These are phyloP conservation scores for Phaenicophaeus curvirostris DNA, from an alignment of 2,797 vertebrate genomes.

Conservation along the genomic window DNA sequence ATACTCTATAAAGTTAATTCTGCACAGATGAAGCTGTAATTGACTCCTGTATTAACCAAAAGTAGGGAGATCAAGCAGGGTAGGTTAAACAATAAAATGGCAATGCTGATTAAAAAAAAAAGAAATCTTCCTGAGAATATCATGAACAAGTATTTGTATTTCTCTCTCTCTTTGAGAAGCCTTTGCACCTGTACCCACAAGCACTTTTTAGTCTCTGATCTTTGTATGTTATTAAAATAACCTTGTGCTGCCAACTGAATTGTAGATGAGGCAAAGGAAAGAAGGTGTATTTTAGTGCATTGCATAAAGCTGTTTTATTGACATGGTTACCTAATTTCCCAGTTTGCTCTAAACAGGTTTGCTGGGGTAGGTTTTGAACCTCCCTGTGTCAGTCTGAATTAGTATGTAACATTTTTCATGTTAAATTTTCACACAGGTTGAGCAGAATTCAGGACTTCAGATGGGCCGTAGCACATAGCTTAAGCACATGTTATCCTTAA, in stretches of 20 bases:
- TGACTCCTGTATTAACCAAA: constrained; percentile 76
- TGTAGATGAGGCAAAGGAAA: background rate
- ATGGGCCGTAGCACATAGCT: accelerated
- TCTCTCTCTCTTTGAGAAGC: constrained; percentile 27
- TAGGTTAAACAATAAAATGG: constrained; percentile 67
- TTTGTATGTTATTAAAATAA: constrained; percentile 27
- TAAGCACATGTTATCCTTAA: background rate
- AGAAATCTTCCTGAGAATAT: constrained; percentile 20
- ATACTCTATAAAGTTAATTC: constrained; percentile 80
- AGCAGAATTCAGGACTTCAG: background rate
- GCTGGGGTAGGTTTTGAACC: background rate
- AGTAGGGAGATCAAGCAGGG: constrained; percentile 70
- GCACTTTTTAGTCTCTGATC: constrained; percentile 9
- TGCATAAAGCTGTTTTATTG: background rate
- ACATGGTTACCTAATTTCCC: background rate
- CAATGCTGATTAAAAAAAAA: constrained; percentile 63
- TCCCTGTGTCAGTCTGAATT: background rate
- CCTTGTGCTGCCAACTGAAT: constrained; percentile 3
- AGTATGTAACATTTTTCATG: background rate
- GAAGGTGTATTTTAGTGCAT: background rate
- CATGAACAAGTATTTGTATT: constrained; percentile 29
- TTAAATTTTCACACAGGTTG: background rate
- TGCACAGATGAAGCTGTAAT: constrained; percentile 80
- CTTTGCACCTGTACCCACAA: background rate
- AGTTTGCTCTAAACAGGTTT: background rate